phyloP scores from a whole-genome alignment of 2,113 vertebrate species.

The Xiphophorus couchianus region DNA sequence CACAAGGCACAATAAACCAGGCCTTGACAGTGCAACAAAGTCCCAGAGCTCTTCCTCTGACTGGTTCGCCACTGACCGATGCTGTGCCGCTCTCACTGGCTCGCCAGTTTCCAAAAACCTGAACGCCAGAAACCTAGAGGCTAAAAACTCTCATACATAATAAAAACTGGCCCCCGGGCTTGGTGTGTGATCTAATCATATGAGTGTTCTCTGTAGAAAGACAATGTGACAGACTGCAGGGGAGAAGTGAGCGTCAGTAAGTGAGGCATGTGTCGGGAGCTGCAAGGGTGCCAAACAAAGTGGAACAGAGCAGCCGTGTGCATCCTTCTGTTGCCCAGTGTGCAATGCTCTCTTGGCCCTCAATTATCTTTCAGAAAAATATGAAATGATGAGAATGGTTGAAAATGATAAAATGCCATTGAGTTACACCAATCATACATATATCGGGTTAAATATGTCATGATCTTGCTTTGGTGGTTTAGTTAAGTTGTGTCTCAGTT shows the following conservation, averaged over 20 bases:
- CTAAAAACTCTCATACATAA: slow-evolving; percentile 69
- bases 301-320: slow-evolving; percentile 46
- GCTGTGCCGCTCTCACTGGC: slow-evolving; percentile 39
- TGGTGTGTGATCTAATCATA: slow-evolving; percentile 68
- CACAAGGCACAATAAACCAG: slow-evolving; percentile 52
- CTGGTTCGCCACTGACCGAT: slow-evolving; percentile 44
- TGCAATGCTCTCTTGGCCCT: slow-evolving; percentile 29
- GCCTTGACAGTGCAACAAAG: slow-evolving; percentile 21
- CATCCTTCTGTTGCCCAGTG: slow-evolving; percentile 33
- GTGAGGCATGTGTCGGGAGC: slow-evolving; percentile 41
- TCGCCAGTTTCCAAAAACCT: slow-evolving; percentile 43
- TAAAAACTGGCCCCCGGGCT: slow-evolving; percentile 69
- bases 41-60: slow-evolving; percentile 30
- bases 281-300: slow-evolving; percentile 55
- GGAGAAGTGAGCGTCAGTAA: slow-evolving; percentile 32
- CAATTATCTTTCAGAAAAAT: slow-evolving; percentile 36
- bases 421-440: too few species aligned
- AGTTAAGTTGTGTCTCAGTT: too few species aligned
- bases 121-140: slow-evolving; percentile 56
- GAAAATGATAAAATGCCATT: neutral
- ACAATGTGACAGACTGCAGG: slow-evolving; percentile 66
- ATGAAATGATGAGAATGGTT: slow-evolving; percentile 55
- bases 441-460: too few species aligned
- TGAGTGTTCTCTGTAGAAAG: slow-evolving; percentile 54
- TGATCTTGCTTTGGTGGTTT: too few species aligned